A percentile compares a stretch with the other conserved stretches of the same genome.
Evolutionary conservation across 2,113 vertebrate species (phyloP).

Genomic region (Takifugu flavidus): DNA sequence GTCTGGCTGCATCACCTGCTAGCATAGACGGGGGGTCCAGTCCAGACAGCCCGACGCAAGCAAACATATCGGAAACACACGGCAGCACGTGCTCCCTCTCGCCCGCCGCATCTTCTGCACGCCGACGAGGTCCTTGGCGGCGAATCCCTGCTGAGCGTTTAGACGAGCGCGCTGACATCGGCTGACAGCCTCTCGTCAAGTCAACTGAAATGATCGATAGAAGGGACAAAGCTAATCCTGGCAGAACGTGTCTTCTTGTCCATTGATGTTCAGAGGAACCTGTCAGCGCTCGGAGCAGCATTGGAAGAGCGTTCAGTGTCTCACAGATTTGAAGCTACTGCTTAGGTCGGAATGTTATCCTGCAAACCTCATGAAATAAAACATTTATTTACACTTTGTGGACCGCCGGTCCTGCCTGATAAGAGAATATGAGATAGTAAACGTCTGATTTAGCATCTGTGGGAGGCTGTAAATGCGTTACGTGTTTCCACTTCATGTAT

Average conservation of each 20-base stretch:
- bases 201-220: constrained; percentile 25
- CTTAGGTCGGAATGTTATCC: no score
- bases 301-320: neutral
- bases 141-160: constrained; percentile 24
- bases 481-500: no score
- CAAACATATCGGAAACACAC: constrained; percentile 7
- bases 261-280: neutral
- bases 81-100: neutral
- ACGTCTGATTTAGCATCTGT: no score
- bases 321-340: no score
- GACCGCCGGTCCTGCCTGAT: no score
- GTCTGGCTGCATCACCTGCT: constrained; percentile 32
- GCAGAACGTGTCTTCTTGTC: neutral
- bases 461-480: no score
- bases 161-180: constrained; percentile 15
- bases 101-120: neutral
- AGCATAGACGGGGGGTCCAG: constrained; percentile 29
- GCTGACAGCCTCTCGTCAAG: constrained; percentile 37
- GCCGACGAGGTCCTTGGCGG: constrained; percentile 18
- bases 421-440: no score
- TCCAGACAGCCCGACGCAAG: constrained; percentile 19
- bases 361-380: no score
- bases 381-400: no score
- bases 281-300: neutral
- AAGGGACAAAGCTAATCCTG: constrained; percentile 1